These are phyloP conservation scores for Coptodon bakossiorum DNA, from an alignment of 2,113 vertebrate genomes.

Conservation along the genomic window DNA sequence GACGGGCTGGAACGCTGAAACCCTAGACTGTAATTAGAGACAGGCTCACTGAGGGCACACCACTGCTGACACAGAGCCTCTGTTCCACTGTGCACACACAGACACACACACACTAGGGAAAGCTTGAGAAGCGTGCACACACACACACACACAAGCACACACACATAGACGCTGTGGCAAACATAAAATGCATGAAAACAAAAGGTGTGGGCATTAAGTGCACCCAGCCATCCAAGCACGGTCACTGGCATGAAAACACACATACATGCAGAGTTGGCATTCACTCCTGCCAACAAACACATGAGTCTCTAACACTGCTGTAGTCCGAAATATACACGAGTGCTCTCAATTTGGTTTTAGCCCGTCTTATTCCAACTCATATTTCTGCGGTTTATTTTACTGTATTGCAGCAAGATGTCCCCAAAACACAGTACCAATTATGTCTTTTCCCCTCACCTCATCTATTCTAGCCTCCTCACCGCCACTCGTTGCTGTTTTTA, in stretches of 20 bases:
- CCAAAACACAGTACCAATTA: conserved; percentile 50
- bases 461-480: conserved; percentile 30
- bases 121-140: background rate
- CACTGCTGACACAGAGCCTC: conserved; percentile 66
- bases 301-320: background rate
- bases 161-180: background rate
- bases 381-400: conserved; percentile 41
- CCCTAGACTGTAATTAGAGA: conserved; percentile 72
- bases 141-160: background rate
- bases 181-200: conserved; percentile 42
- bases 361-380: conserved; percentile 30
- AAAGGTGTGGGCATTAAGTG: conserved; percentile 48
- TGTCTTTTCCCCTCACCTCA: conserved; percentile 45
- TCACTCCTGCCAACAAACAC: background rate
- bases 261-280: background rate
- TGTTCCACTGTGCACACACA: conserved; percentile 37
- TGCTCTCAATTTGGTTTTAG: conserved; percentile 17
- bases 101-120: background rate
- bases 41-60: conserved; percentile 65
- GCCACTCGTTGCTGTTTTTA: conserved; percentile 24
- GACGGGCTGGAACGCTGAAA: conserved; percentile 67
- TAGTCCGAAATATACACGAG: conserved; percentile 26
- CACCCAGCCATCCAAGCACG: conserved; percentile 14
- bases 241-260: conserved; percentile 2
- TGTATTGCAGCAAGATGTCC: conserved; percentile 42